phyloP scores from a whole-genome alignment of 2,797 vertebrate species.

The Anisognathus igniventris region DNA sequence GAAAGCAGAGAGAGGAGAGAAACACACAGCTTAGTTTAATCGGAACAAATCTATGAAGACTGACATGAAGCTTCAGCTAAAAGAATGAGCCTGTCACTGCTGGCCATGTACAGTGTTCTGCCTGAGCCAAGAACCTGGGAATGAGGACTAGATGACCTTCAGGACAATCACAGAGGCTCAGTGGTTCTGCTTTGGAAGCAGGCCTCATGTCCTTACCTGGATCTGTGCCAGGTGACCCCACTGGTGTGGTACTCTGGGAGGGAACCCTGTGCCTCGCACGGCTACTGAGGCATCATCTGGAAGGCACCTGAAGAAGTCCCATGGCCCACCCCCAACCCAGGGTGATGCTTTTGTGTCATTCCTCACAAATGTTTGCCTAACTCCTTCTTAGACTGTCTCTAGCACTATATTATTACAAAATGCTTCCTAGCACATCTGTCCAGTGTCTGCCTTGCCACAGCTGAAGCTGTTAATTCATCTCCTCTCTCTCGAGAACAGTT shows the following conservation, averaged over 20 bases:
- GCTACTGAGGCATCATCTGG: background rate
- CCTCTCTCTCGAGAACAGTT: background rate
- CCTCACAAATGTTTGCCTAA: background rate
- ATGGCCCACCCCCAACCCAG: background rate
- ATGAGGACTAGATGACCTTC: background rate
- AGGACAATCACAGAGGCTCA: background rate
- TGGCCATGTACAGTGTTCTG: background rate
- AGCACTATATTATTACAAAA: background rate
- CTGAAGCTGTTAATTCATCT: background rate
- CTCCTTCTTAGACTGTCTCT: background rate
- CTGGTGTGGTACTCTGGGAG: background rate
- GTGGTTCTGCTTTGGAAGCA: background rate
- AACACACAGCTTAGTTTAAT: background rate
- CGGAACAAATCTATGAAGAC: background rate
- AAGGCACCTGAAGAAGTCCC: background rate
- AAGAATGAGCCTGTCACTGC: background rate
- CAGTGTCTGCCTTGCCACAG: background rate
- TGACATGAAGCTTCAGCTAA: background rate
- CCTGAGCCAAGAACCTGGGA: background rate
- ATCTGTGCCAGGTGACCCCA: background rate
- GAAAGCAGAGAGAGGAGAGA: background rate
- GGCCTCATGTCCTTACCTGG: fast-evolving
- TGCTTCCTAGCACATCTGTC: background rate
- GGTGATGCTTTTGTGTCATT: background rate
- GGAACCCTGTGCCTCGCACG: background rate